Percentiles rank a stretch among this genome's conserved stretches.
These are phyloP conservation scores for Hyposoter didymator DNA, from an alignment of 2,888 invertebrate genomes.

Conservation along the genomic window DNA sequence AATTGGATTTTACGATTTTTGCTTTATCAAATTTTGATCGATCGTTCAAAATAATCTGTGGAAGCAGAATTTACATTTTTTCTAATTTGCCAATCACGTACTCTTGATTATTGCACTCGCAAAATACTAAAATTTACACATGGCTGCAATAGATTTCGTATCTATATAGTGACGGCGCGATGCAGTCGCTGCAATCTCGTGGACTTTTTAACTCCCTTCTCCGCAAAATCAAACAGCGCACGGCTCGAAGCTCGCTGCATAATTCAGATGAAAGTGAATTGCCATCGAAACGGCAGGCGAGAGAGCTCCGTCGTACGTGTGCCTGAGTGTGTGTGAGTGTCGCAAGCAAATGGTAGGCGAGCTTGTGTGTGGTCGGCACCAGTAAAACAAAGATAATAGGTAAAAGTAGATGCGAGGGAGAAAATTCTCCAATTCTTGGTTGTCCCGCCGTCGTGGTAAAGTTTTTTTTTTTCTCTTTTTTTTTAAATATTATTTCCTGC, in stretches of 20 bases:
- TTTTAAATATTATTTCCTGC: neutral
- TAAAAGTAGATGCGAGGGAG: slow-evolving; percentile 29
- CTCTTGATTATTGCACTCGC: neutral
- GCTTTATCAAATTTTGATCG: neutral
- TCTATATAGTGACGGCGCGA: neutral
- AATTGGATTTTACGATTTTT: neutral
- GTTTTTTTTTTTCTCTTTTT: slow-evolving; percentile 7
- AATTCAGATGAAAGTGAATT: slow-evolving; percentile 78
- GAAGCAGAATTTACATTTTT: neutral
- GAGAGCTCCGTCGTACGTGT: slow-evolving; percentile 14
- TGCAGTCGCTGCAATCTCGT: slow-evolving; percentile 1
- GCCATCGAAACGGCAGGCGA: slow-evolving; percentile 53
- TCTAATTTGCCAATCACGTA: neutral
- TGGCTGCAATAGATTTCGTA: neutral
- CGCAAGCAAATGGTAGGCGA: slow-evolving; percentile 71
- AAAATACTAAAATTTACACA: neutral
- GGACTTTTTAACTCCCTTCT: slow-evolving; percentile 1
- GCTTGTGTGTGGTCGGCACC: slow-evolving; percentile 40
- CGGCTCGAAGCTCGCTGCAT: slow-evolving; percentile 67
- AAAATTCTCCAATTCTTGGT: slow-evolving; percentile 59
- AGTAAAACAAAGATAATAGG: neutral
- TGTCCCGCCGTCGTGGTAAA: slow-evolving; percentile 36
- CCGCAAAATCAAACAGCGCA: slow-evolving; percentile 32
- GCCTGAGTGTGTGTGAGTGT: slow-evolving; percentile 55
- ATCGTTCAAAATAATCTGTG: neutral